Conservation (phyloP, 2,888 invertebrate species). For the Apamea epomidion region DNA sequence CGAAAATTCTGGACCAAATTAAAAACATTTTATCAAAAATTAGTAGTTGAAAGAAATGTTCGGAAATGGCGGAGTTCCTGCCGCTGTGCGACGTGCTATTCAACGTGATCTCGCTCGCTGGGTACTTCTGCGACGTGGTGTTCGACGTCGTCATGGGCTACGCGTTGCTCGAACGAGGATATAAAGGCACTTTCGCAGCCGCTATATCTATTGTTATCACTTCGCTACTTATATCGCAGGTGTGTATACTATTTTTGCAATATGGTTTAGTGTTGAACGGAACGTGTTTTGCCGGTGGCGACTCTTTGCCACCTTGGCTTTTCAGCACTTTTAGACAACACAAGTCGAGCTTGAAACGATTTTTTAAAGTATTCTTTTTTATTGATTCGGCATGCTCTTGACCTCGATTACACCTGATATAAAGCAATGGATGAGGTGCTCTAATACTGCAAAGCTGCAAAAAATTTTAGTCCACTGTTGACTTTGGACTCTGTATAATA, state of each 20-base stretch:
- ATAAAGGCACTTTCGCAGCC: conserved; percentile 92
- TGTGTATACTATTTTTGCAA: conserved; percentile 63
- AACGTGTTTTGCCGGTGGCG: not conserved
- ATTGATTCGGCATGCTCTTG: too few relatives aligned
- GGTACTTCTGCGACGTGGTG: conserved; percentile 97
- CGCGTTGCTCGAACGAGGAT: conserved; percentile 93
- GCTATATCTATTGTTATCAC: conserved; percentile 93
- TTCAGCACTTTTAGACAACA: not conserved
- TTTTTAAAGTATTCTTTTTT: too few relatives aligned
- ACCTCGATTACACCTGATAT: too few relatives aligned
- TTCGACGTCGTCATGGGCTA: conserved; percentile 97
- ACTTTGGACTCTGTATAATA: not conserved
- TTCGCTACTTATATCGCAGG: conserved; percentile 94
- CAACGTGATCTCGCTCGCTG: conserved; percentile 97
- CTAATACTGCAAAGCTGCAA: not conserved
- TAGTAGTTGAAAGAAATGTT: conserved; percentile 80
- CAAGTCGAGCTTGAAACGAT: not conserved
- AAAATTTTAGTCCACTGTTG: not conserved
- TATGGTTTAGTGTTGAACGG: not conserved
- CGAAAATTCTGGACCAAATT: conserved; percentile 58
- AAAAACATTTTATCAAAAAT: conserved; percentile 53
- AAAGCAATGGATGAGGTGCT: too few relatives aligned
- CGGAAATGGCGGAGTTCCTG: conserved; percentile 94
- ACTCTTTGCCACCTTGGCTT: not conserved
- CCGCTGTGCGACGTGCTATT: conserved; percentile 97